Percentiles rank a stretch among this genome's conserved stretches.
Evolutionary conservation across 2,797 vertebrate genomes (phyloP).

Genomic region (Tarsius wallacei): DNA sequence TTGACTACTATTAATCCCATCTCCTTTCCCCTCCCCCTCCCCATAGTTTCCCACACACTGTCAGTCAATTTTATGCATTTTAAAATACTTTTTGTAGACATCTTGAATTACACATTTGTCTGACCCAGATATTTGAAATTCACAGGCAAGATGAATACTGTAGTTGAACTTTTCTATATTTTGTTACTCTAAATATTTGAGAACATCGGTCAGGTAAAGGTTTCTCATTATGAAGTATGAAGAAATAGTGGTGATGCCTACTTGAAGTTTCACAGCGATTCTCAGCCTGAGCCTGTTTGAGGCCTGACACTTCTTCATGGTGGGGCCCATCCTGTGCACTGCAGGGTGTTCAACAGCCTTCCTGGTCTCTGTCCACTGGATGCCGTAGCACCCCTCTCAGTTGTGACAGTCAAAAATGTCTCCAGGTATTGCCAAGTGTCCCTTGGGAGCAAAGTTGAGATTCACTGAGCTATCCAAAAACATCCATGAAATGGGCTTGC

Average conservation of each 20-base stretch:
- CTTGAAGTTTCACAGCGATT: not conserved
- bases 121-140: slow-evolving; percentile 38
- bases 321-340: not conserved
- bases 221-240: not conserved
- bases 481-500: not conserved
- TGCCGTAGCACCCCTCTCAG: too few species aligned
- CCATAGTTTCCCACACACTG: too few species aligned
- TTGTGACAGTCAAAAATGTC: not conserved
- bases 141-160: not conserved
- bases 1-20: too few species aligned
- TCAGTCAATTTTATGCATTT: too few species aligned
- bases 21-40: too few species aligned
- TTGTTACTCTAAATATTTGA: not conserved
- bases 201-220: not conserved
- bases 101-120: not conserved
- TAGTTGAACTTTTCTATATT: not conserved
- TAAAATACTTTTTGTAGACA: not conserved
- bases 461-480: not conserved
- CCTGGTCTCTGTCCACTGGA: not conserved
- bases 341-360: not conserved
- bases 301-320: not conserved
- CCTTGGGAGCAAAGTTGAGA: not conserved
- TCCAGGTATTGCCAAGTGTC: not conserved
- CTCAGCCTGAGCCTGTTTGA: accelerated
- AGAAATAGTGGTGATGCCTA: not conserved